Evolutionary conservation across 2,888 invertebrate species (phyloP), one percentile per base, ranked within the genome.

Genomic region (Sthenelais limicola): DNA sequence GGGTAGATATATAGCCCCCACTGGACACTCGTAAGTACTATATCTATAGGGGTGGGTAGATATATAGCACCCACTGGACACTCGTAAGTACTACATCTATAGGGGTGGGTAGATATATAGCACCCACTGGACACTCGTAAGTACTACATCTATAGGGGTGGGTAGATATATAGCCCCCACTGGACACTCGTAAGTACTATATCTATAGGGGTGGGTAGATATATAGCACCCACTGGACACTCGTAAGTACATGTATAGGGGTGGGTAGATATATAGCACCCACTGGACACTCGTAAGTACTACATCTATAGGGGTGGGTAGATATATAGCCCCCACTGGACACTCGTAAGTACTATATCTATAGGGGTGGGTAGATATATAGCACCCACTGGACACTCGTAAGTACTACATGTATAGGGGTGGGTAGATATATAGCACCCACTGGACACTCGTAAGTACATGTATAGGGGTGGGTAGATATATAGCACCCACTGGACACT

Each of bases 401-500:
- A 43, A 43, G 43, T 43, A 9, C 9, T 43, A 15, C 43, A 43
- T 43, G 18, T 15, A 9, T 18, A 43, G 18, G 18, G 12, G 18
- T 43, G 43, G 12, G 12, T 15, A n/a, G n/a, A n/a, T n/a, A n/a
- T n/a, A n/a, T n/a, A n/a, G n/a, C n/a, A n/a, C n/a, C n/a, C n/a
- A n/a, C n/a, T n/a, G n/a, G n/a, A n/a, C n/a, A n/a, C n/a, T n/a
- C n/a, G n/a, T n/a, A n/a, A n/a, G n/a, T n/a, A n/a, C n/a, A n/a
- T n/a, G n/a, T n/a, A n/a, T n/a, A n/a, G n/a, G n/a, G n/a, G n/a
- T n/a, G n/a, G n/a, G n/a, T n/a, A n/a, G n/a, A n/a, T n/a, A n/a
- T n/a, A n/a, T 43, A 9, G 43, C 43, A 43, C 43, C 43, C 43
- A 43, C 43, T 43, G 43, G 43, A 43, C 43, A 43, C 43, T 43